Evolutionary conservation across 2,797 vertebrate genomes (phyloP), one percentile per base, ranked within the genome.

Genomic region (Eurystomus glaucurus): DNA sequence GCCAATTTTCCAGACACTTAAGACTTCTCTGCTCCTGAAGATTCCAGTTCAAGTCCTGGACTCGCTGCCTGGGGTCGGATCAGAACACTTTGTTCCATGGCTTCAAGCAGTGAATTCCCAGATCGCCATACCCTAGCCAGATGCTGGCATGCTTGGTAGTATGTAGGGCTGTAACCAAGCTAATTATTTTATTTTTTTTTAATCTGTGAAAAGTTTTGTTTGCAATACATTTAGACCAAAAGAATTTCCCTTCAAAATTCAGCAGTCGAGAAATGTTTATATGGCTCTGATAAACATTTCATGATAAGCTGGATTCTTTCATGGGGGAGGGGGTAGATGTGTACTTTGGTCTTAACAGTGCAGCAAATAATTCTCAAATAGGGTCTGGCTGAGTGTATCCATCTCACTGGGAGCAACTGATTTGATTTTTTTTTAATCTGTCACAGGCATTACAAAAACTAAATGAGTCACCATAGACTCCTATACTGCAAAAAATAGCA

Each of bases 1-100:
- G 97, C 97, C 97, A 97, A 95, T 98, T 98, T 98, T 98, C 98
- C 97, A 98, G 97, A 98, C 97, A 97, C 97, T 98, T 97, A 97
- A 97, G 97, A 98, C 79, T 94, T 97, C 96, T 98, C 95, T 98
- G 98, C 97, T 98, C 97, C 98, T 97, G 96, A 98, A 98, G 96
- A 98, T 98, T 98, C 96, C 97, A 98, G 98, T 97, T 98, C 97
- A 98, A 98, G 97, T 97, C 97, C 94, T 91, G 95, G 95, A 97
- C 93, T 98, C 83, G 2, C 94, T 98, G 88, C 94, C 97, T 91
- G 91, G 78, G 96, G 95, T 97, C 90, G 28, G 89, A 96, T 97
- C 96, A 97, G 98, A 98, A 98, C 98, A 98, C 98, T 98, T 96
- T 98, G 98, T 98, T 97, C 98, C 93, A 92, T 85, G 84, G 95